A percentile compares a stretch with the other conserved stretches of the same genome.
Conservation (phyloP, 37 sponge, comb jelly and placozoan species). For the Axinella damicornis region DNA sequence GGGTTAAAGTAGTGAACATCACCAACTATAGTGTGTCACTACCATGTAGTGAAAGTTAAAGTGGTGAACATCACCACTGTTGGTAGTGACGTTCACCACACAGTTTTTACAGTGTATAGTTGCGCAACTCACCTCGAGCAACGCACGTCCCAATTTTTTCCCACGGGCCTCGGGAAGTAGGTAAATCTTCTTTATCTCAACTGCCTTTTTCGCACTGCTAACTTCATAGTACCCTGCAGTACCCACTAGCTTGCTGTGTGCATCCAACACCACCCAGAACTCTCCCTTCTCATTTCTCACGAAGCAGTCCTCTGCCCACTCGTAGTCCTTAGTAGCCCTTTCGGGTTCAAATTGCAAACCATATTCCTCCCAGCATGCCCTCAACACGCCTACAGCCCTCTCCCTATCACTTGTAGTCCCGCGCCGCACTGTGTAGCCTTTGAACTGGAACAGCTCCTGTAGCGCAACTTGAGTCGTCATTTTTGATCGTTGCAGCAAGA, state of each 20-base stretch:
- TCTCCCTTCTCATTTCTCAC: constrained; percentile 36
- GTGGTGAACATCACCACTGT: too few relatives aligned
- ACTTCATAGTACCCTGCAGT: constrained; percentile 51
- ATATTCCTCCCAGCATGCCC: constrained; percentile 43
- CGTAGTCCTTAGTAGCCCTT: constrained; percentile 46
- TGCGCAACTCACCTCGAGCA: constrained; percentile 56
- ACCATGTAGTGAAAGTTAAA: too few relatives aligned
- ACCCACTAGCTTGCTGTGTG: constrained; percentile 28
- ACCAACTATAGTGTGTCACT: too few relatives aligned
- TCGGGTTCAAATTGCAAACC: constrained; percentile 59
- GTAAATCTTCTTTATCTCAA: constrained; percentile 74
- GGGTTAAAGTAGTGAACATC: too few relatives aligned
- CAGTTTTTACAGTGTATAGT: too few relatives aligned
- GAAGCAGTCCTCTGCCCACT: constrained; percentile 55
- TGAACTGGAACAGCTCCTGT: constrained; percentile 1
- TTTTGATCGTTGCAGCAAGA: too few relatives aligned
- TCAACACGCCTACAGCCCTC: constrained; percentile 16
- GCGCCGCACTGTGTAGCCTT: constrained; percentile 17
- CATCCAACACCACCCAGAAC: constrained; percentile 61
- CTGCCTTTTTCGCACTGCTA: not conserved
- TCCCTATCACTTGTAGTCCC: constrained; percentile 57
- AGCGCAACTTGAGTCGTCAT: too few relatives aligned
- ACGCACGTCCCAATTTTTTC: constrained; percentile 52
- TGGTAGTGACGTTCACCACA: too few relatives aligned
- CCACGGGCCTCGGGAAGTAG: constrained; percentile 65